Evolutionary conservation across 2,797 vertebrate species (phyloP).

Genomic region (Holocentrus rufus): DNA sequence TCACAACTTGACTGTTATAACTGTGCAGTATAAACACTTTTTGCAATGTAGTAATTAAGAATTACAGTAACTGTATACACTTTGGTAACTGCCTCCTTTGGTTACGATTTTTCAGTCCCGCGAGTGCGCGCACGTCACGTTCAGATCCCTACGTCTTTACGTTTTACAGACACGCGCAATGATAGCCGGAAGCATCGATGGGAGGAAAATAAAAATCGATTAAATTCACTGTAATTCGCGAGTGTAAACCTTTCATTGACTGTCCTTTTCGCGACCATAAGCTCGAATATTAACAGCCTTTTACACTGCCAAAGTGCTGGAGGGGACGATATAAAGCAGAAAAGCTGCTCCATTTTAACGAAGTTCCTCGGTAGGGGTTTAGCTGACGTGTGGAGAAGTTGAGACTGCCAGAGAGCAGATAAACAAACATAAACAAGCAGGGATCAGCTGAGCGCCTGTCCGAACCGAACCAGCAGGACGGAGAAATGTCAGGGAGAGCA

Average conservation of each 20-base stretch:
- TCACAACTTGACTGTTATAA: too few relatives aligned
- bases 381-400: slow-evolving; percentile 84
- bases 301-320: slow-evolving; percentile 39
- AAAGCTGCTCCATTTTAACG: slow-evolving; percentile 49
- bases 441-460: slow-evolving; percentile 75
- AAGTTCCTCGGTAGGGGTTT: slow-evolving; percentile 78
- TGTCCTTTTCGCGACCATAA: slow-evolving; percentile 50
- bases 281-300: slow-evolving; percentile 22
- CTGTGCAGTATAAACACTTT: too few relatives aligned
- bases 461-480: slow-evolving; percentile 71
- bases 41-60: too few relatives aligned
- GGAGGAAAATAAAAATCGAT: slow-evolving; percentile 82
- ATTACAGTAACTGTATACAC: too few relatives aligned
- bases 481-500: slow-evolving; percentile 66
- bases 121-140: slow-evolving; percentile 76
- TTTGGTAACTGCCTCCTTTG: too few relatives aligned
- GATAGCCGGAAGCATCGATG: slow-evolving; percentile 85
- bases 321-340: slow-evolving; percentile 42
- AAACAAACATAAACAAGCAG: slow-evolving; percentile 84
- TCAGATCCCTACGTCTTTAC: slow-evolving; percentile 64
- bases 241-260: slow-evolving; percentile 57
- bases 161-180: slow-evolving; percentile 78
- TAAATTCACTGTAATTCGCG: slow-evolving; percentile 64
- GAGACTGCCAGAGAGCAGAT: slow-evolving; percentile 76
- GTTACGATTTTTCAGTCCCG: not conserved